Base-by-base conservation (phyloP, 1,140 invertebrate genomes). In the Cydia strobilella region DNA sequence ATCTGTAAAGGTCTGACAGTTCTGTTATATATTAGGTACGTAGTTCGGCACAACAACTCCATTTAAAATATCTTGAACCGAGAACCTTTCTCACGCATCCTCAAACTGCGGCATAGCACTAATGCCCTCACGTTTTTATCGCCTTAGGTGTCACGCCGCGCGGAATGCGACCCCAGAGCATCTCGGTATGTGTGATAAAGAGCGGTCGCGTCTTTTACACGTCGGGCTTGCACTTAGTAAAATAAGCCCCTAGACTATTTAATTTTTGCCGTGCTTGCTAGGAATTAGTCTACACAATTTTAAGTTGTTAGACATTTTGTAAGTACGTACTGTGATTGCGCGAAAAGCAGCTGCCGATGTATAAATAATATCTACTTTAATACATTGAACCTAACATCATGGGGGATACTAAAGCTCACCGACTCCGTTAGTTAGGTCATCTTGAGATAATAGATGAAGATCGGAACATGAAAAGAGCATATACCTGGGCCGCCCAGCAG, bases 111-210 rank as follows among this genome's bases (percentile, higher is more conserved):
- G 63, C 63, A 66, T 66, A 31, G 27, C 63, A 31, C 63, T 66
- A 66, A 66, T 66, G 63, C 63, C 13, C 63, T 66, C 63, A 66
- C 63, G 63, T 66, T 66, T 66, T 66, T 66, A 66, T 66, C 63
- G 63, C 63, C 63, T 13, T 31, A 66, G 27, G 63, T 66, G 63
- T 31, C 15, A 66, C 63, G 63, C 25, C 63, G 63, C 63, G 63
- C 63, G 63, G 63, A 66, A 66, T 66, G 63, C 25, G 63, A 66
- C 63, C 62, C 76, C 75, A 27, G 71, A 72, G 71, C 76, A 73
- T 76, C 54, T 72, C 59, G 80, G 77, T 75, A 78, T 80, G 76
- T 82, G 77, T 73, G 76, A 78, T 78, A 75, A 74, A 78, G 76
- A 77, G 77, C 76, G 76, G 72, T 75, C 35, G 48, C 75, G 77